Base-by-base conservation (phyloP, 2,797 vertebrate genomes). In the Rhincodon typus region DNA sequence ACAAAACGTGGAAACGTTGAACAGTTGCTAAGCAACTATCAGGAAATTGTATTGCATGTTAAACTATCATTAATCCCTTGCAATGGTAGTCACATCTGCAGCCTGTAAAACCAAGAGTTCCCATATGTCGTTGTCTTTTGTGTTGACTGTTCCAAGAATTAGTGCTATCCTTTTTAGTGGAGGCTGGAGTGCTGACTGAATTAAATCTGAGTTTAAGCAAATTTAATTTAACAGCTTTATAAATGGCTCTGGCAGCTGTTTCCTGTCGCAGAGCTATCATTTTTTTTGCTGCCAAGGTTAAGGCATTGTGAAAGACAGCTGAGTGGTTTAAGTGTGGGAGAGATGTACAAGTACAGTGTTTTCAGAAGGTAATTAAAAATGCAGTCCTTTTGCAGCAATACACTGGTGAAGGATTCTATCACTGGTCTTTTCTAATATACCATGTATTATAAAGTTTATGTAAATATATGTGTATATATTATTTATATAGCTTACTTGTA, bases 381-480 rank as follows among this genome's bases (percentile, higher is more conserved):
- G 34, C 34, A 91, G 88, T 62, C 53, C 34, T 62, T 46, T 50
- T 34, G 17, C 30, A 53, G 86, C 53, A 34, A 57, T n/a, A 6
- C 38, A 19, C 88, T 23, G 30, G 30, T 17, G 87, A 62, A 27
- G 53, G 23, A 23, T 91, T 19, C 62, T 2, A 23, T n/a, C 17
- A 66, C 34, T 34, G 34, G 4, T 10, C 6, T 0, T 88, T 86
- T 86, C 34, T 90, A 34, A 17, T 91, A 17, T 66, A 82, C 77
- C n/a, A 34, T 62, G 53, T 17, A 90, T 69, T 69, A 38, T 69
- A 25, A 69, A 69, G 66, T 42, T 93, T 93, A n/a, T 93, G 90
- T 69, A 93, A 93, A 84, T 84, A 42, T 82, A 84, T 84, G 38
- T 84, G 38, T 84, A 84, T 84, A 69, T 93, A 69, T 93, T n/a